Percentiles rank a stretch among this genome's conserved stretches.
Evolutionary conservation across 2,797 vertebrate species (phyloP).

Genomic region (Sciurus carolinensis): DNA sequence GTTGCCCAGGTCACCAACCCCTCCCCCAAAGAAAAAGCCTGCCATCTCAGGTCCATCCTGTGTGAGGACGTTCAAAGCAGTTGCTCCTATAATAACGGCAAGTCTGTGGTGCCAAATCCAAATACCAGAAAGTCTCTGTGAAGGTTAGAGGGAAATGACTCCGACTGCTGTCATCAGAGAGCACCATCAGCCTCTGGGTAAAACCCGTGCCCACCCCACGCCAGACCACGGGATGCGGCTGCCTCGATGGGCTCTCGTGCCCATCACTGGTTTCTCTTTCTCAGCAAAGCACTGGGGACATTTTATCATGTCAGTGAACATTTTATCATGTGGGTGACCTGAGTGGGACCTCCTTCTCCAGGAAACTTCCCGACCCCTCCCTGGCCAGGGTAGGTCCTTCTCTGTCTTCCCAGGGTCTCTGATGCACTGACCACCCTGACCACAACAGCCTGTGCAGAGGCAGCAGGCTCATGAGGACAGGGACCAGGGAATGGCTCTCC

Average conservation of each 20-base stretch:
- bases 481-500: background rate
- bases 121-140: background rate
- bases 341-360: background rate
- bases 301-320: background rate
- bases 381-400: background rate
- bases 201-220: too few species aligned
- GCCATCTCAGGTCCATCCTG: background rate
- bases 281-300: background rate
- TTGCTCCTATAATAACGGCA: background rate
- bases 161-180: too few species aligned
- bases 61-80: background rate
- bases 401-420: background rate
- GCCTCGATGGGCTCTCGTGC: background rate
- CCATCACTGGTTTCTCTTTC: background rate
- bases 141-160: background rate
- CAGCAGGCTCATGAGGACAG: background rate
- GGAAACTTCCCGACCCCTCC: background rate
- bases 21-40: too few species aligned
- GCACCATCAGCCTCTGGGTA: too few species aligned
- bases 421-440: too few species aligned
- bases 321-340: background rate
- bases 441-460: background rate
- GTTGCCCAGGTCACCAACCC: fast-evolving
- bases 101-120: fast-evolving
- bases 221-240: fast-evolving